Evolutionary conservation across 2,113 vertebrate genomes (phyloP).

Genomic region (Nicator chloris): DNA sequence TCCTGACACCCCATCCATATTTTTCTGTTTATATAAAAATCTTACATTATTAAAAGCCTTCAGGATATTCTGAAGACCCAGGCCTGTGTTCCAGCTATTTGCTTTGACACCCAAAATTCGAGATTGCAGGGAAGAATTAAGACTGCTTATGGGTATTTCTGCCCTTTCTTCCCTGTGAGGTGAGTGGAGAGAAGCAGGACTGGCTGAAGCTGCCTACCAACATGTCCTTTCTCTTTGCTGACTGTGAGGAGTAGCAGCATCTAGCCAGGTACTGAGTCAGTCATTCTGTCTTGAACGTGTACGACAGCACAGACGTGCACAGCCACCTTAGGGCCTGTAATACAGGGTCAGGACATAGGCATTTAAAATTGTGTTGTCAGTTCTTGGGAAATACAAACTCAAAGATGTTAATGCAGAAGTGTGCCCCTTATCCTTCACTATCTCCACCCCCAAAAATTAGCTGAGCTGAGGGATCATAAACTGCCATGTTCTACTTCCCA

Average conservation of each 20-base stretch:
- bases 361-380: background rate
- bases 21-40: background rate
- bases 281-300: background rate
- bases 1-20: background rate
- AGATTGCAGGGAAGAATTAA: background rate
- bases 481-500: background rate
- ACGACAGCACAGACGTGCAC: fast-evolving
- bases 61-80: background rate
- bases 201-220: background rate
- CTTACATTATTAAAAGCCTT: background rate
- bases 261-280: background rate
- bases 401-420: background rate
- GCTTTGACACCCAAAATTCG: background rate
- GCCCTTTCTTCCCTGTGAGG: background rate
- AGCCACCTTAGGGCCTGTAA: background rate
- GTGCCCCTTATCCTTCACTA: background rate
- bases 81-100: background rate
- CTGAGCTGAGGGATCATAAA: background rate
- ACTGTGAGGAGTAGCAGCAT: background rate
- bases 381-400: background rate
- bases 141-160: background rate
- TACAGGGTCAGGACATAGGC: background rate
- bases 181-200: background rate
- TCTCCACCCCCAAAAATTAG: background rate
- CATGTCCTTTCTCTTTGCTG: background rate